phyloP scores from a whole-genome alignment of 1,140 invertebrate genomes.

The Euura saliciscinereae region DNA sequence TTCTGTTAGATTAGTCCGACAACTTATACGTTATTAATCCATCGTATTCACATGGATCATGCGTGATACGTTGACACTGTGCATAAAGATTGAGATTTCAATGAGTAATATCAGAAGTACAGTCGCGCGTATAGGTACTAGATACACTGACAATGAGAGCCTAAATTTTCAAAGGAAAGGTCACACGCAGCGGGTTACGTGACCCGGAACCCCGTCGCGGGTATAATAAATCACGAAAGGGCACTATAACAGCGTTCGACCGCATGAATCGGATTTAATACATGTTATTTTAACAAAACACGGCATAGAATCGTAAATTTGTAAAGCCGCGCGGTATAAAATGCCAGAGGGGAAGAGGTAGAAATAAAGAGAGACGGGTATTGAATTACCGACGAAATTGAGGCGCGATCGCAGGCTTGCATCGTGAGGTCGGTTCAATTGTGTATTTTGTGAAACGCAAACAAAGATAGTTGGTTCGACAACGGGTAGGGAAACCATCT shows the following conservation, averaged over 20 bases:
- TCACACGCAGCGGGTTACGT: neutral
- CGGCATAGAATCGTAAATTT: too few relatives aligned
- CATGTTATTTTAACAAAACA: too few relatives aligned
- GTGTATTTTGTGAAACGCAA: neutral
- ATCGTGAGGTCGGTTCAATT: neutral
- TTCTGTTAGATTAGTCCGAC: too few relatives aligned
- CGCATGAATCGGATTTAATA: too few relatives aligned
- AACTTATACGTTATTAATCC: too few relatives aligned
- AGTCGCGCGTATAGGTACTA: too few relatives aligned
- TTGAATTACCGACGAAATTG: neutral
- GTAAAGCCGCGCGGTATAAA: too few relatives aligned
- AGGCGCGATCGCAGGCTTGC: neutral
- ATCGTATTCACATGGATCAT: too few relatives aligned
- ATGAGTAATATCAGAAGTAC: too few relatives aligned
- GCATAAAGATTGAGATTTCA: too few relatives aligned
- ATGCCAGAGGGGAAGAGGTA: neutral
- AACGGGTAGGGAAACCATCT: neutral
- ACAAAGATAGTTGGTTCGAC: neutral
- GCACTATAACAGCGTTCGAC: neutral
- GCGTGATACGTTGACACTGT: too few relatives aligned
- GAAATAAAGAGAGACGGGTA: neutral
- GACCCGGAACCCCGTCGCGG: neutral
- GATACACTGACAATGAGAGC: neutral
- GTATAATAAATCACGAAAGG: neutral
- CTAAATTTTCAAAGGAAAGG: conserved; percentile 3